Percentiles rank a stretch among this genome's conserved stretches.
Conservation (phyloP, 2,888 invertebrate genomes). For the Conistra vaccinii region DNA sequence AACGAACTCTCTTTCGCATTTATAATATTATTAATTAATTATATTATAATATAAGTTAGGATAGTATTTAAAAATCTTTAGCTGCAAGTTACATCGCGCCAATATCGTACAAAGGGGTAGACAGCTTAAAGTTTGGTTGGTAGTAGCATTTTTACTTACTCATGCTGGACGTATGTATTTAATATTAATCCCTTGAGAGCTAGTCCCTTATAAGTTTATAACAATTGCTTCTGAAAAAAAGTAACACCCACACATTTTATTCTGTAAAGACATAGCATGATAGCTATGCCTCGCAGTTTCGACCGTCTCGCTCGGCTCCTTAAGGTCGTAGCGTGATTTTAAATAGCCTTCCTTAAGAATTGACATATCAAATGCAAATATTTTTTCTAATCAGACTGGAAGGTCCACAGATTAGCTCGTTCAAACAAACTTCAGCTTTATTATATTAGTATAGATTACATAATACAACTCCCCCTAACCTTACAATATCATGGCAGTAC, state of each 20-base stretch:
- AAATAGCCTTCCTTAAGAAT: not conserved
- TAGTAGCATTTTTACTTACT: not conserved
- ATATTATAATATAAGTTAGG: no score
- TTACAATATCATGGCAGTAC: not conserved
- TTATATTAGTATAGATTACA: not conserved
- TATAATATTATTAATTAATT: no score
- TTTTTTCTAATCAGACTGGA: not conserved
- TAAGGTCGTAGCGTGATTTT: not conserved
- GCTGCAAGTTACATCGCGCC: not conserved
- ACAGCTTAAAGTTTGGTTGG: not conserved
- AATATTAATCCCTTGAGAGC: not conserved
- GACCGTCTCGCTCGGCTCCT: not conserved
- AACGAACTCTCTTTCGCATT: no score
- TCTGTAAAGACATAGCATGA: not conserved
- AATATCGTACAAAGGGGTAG: not conserved
- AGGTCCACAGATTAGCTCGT: not conserved
- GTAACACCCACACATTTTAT: not conserved
- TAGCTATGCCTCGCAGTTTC: not conserved
- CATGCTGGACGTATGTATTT: not conserved
- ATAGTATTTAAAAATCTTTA: no score
- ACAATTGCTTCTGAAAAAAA: not conserved
- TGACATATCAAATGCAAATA: not conserved
- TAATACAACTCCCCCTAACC: not conserved
- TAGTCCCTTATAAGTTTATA: not conserved
- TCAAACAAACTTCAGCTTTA: not conserved